A percentile compares a stretch with the other conserved stretches of the same genome.
Evolutionary conservation across 2,113 vertebrate genomes (phyloP).

Genomic region (Cynocephalus volans): DNA sequence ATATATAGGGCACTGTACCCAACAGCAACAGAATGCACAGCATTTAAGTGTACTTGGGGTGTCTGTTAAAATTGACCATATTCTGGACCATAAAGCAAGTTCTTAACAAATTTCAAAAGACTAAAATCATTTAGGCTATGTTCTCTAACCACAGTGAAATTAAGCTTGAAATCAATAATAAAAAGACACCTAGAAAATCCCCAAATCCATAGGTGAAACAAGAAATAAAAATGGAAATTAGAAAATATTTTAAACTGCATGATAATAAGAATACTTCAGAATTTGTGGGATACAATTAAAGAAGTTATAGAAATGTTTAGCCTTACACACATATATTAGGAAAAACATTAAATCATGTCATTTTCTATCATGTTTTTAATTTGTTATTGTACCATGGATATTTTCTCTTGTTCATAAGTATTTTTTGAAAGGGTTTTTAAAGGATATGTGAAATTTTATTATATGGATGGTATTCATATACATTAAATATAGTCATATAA

Average conservation of each 20-base stretch:
- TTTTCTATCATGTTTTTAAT: background rate
- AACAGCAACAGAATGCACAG: background rate
- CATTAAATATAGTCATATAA: background rate
- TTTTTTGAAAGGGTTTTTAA: background rate
- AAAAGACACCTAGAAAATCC: background rate
- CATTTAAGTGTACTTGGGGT: too few relatives aligned
- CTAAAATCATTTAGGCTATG: background rate
- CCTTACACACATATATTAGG: too few relatives aligned
- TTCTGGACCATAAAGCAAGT: background rate
- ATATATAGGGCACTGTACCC: background rate
- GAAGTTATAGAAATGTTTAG: background rate
- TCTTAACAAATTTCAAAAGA: background rate
- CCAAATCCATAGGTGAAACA: background rate
- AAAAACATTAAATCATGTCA: too few relatives aligned
- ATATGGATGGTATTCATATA: background rate
- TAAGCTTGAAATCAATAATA: slow-evolving; percentile 1
- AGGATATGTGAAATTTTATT: background rate
- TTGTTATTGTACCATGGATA: background rate
- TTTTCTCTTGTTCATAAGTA: slow-evolving; percentile 23
- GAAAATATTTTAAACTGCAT: too few relatives aligned
- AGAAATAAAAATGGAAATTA: background rate
- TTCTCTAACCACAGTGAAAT: background rate
- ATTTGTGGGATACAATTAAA: background rate
- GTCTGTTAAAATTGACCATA: too few relatives aligned
- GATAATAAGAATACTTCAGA: background rate